Base-by-base conservation (phyloP, 2,888 invertebrate genomes). In the Tetropium fuscum region DNA sequence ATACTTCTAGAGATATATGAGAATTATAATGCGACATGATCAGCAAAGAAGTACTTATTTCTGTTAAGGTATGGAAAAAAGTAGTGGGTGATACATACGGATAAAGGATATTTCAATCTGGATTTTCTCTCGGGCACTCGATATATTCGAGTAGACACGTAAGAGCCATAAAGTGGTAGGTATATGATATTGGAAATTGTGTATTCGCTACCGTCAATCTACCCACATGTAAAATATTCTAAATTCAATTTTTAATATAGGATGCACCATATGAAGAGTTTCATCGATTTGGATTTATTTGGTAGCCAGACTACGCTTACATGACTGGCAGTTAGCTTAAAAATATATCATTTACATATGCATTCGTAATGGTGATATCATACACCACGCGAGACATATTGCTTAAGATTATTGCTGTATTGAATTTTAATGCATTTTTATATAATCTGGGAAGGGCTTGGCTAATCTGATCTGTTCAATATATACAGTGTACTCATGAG, bases 391-490 rank as follows among this genome's bases (percentile, higher is more conserved):
- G 10, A 11, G 7, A 27, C 25, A 25, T 38, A 22, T 4, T 8
- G 36, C 48, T 38, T 38, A 38, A 51, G 7, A 18, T 51, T 51
- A 25, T 27, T 27, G 7, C 38, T 25, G 11, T 38, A 49, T 34
- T 48, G 22, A 40, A 32, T 34, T 34, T 48, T 18, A 48, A 48
- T 32, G 13, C 20, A 20, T 5, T 3, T 34, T 48, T 48, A 22
- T 36, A 15, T 36, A 36, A 20, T 32, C 20, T 19, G n/a, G 15
- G 3, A 27, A 27, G 15, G 13, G 27, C 16, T 48, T 36, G 13
- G 8, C 15, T 48, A 48, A 48, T 48, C 36, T 15, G 36, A 36
- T 20, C n/a, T 22, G 36, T 48, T 38, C 48, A 48, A 48, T 48
- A 48, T 48, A 36, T 22, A 34, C n/a, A n/a, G n/a, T n/a, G n/a